Percentiles rank a stretch among this genome's conserved stretches.
Evolutionary conservation across 1,140 invertebrate species (phyloP).

Genomic region (Araneus ventricosus): DNA sequence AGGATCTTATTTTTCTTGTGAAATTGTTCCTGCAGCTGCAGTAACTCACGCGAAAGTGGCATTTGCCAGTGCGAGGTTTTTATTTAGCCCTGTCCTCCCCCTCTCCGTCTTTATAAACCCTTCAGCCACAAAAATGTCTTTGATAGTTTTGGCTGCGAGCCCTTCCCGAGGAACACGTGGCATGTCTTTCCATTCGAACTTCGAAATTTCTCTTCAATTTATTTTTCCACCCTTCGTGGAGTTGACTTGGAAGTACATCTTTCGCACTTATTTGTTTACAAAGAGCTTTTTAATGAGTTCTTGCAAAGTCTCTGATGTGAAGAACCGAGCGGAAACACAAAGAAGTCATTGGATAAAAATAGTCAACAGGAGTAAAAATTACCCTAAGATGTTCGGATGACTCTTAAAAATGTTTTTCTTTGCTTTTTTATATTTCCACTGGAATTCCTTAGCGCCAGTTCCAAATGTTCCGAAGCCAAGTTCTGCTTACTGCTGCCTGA

Average conservation of each 20-base stretch:
- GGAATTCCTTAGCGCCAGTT: background rate
- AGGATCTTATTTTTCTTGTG: background rate
- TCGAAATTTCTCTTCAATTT: background rate
- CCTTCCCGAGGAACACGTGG: background rate
- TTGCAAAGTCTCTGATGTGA: background rate
- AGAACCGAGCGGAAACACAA: background rate
- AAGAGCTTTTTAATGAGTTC: background rate
- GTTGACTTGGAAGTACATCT: background rate
- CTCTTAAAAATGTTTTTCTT: too few relatives aligned
- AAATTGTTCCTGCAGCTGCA: background rate
- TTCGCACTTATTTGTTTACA: background rate
- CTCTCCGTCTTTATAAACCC: constrained; percentile 23
- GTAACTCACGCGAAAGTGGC: background rate
- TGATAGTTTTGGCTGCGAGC: constrained; percentile 48
- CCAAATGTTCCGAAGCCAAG: background rate
- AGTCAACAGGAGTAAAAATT: background rate
- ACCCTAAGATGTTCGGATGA: background rate
- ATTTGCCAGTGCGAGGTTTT: constrained; percentile 17
- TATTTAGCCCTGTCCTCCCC: constrained; percentile 31
- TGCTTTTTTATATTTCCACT: background rate
- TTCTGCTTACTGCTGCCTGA: too few relatives aligned
- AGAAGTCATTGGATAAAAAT: background rate
- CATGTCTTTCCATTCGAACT: background rate
- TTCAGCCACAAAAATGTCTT: constrained; percentile 47
- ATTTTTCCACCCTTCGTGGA: background rate